A percentile compares a stretch with the other conserved stretches of the same genome.
phyloP scores from a whole-genome alignment of 1,140 invertebrate genomes.

The Antheraea mylitta region DNA sequence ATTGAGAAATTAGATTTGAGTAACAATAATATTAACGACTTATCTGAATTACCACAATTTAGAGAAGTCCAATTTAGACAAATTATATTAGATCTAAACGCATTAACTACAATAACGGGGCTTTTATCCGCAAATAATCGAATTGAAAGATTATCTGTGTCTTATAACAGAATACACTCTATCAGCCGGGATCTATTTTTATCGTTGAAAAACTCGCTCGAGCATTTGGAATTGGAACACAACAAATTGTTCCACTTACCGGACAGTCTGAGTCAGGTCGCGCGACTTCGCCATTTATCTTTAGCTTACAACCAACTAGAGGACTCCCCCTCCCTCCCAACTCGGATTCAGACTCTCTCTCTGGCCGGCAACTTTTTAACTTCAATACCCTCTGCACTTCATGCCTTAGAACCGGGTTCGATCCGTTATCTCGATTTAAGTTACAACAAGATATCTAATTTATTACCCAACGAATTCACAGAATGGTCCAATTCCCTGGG shows the following conservation, averaged over 20 bases:
- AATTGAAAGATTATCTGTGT: conserved; percentile 87
- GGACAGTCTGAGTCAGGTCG: conserved; percentile 82
- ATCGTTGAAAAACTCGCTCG: conserved; percentile 85
- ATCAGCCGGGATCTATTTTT: conserved; percentile 86
- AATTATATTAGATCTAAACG: conserved; percentile 89
- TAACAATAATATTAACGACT: conserved; percentile 86
- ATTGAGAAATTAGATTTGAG: conserved; percentile 92
- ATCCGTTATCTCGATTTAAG: conserved; percentile 92
- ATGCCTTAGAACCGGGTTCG: conserved; percentile 83
- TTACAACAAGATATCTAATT: conserved; percentile 90
- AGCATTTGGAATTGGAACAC: conserved; percentile 91
- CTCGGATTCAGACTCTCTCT: conserved; percentile 86
- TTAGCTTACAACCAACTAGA: conserved; percentile 89
- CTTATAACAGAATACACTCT: conserved; percentile 85
- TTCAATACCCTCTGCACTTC: conserved; percentile 84
- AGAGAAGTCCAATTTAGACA: conserved; percentile 86
- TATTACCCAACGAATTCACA: conserved; percentile 87
- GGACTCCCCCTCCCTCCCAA: conserved; percentile 74
- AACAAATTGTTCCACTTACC: conserved; percentile 87
- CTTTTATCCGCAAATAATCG: conserved; percentile 84
- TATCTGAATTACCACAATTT: conserved; percentile 82
- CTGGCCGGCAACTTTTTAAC: conserved; percentile 89
- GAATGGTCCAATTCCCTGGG: conserved; percentile 89
- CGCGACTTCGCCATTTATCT: conserved; percentile 88
- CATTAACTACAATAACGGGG: conserved; percentile 82